Evolutionary conservation across 2,888 invertebrate species (phyloP).

Genomic region (Epinotia nisella): DNA sequence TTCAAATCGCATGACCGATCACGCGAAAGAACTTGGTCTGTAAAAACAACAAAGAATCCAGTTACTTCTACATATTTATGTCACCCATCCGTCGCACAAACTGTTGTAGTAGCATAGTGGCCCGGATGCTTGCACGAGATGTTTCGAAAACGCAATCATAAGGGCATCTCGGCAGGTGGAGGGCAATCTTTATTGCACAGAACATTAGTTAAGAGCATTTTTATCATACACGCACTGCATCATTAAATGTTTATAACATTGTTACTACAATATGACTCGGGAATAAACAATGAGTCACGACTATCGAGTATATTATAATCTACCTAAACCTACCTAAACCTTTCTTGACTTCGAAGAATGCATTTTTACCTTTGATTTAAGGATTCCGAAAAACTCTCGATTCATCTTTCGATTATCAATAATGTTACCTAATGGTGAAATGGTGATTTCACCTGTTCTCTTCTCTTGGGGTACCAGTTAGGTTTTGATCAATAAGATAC

Average conservation of each 20-base stretch:
- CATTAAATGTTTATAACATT: constrained; percentile 32
- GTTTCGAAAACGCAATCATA: constrained; percentile 76
- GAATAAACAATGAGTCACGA: constrained; percentile 26
- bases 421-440: constrained; percentile 6
- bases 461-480: not conserved
- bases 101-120: constrained; percentile 46
- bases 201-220: constrained; percentile 47
- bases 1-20: no score
- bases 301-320: constrained; percentile 10
- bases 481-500: not conserved
- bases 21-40: no score
- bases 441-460: constrained; percentile 6
- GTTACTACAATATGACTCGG: constrained; percentile 14
- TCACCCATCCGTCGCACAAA: constrained; percentile 11
- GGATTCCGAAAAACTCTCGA: constrained; percentile 27
- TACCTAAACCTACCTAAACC: not conserved
- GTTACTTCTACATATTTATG: not conserved
- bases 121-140: constrained; percentile 71
- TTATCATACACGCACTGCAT: constrained; percentile 36
- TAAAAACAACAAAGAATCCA: constrained; percentile 10
- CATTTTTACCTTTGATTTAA: constrained; percentile 33
- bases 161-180: constrained; percentile 71
- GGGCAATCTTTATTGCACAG: constrained; percentile 61
- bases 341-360: constrained; percentile 4
- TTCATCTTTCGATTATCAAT: constrained; percentile 19